A percentile compares a stretch with the other conserved stretches of the same genome.
Conservation (phyloP, 2,797 vertebrate species). For the Geotrypetes seraphini region DNA sequence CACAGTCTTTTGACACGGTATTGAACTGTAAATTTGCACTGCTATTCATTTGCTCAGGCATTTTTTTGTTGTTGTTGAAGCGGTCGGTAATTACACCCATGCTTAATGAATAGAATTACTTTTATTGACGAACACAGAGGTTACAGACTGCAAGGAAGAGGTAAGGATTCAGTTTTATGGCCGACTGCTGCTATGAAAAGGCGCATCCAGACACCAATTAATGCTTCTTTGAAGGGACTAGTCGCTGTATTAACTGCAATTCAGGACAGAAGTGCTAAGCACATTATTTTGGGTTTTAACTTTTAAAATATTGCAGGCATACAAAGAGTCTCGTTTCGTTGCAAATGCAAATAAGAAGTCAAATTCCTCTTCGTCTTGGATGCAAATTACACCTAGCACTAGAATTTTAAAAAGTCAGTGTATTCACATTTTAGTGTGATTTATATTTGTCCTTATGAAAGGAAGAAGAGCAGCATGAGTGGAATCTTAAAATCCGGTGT, state of each 20-base stretch:
- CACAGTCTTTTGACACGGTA: accelerated
- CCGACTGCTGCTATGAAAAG: constrained; percentile 32
- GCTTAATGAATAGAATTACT: constrained; percentile 32
- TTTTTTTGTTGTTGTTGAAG: constrained; percentile 16
- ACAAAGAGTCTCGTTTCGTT: constrained; percentile 5
- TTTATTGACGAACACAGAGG: constrained; percentile 26
- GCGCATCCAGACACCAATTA: constrained; percentile 32
- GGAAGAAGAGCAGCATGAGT: neutral
- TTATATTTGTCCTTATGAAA: constrained; percentile 4
- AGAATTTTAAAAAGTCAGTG: constrained; percentile 7
- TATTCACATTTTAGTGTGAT: constrained; percentile 22
- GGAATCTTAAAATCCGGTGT: neutral
- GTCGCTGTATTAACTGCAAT: constrained; percentile 27
- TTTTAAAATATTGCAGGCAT: constrained; percentile 30
- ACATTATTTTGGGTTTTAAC: constrained; percentile 28
- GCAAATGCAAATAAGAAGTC: no score
- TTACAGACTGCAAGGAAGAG: constrained; percentile 27
- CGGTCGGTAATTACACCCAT: constrained; percentile 29
- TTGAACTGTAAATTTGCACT: neutral
- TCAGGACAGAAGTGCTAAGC: constrained; percentile 23
- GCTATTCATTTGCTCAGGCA: neutral
- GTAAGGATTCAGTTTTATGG: constrained; percentile 36
- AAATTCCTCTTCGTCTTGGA: no score
- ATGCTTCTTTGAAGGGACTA: constrained; percentile 41
- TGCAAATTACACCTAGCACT: constrained; percentile 26